phyloP scores from a whole-genome alignment of 2,113 vertebrate genomes.

The Corythaixoides concolor region DNA sequence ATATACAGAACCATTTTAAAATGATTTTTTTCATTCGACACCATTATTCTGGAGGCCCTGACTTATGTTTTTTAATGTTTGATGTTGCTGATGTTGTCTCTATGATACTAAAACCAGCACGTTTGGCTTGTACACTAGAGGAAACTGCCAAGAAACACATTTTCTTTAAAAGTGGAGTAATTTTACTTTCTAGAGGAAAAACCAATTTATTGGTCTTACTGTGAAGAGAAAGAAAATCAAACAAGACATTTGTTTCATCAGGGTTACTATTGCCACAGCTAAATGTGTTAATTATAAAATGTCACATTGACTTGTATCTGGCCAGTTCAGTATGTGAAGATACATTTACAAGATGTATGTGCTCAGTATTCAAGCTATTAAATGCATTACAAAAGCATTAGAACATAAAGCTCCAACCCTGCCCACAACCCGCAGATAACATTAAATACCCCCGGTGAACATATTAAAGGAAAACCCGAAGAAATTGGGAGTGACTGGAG shows the following conservation, averaged over 20 bases:
- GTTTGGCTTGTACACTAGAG: not conserved
- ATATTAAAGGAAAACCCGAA: not conserved
- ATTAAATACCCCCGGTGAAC: not conserved
- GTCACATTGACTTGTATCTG: not conserved
- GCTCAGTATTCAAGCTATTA: not conserved
- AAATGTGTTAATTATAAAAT: not conserved
- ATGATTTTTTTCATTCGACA: not conserved
- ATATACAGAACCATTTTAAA: accelerated
- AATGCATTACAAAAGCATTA: not conserved
- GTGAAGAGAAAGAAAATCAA: not conserved
- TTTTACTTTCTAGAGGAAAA: not conserved
- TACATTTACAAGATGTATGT: not conserved
- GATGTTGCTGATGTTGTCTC: not conserved
- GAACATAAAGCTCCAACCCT: not conserved
- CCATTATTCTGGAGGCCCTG: not conserved
- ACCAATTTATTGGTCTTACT: not conserved
- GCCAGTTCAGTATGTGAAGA: not conserved
- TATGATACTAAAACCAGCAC: not conserved
- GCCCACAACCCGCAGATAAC: not conserved
- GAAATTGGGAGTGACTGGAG: not conserved
- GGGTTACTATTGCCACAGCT: not conserved
- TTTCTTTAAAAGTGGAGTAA: not conserved
- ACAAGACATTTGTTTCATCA: not conserved
- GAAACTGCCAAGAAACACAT: not conserved
- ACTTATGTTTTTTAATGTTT: not conserved